Base-by-base conservation (phyloP, 2,113 vertebrate genomes). In the Protomyctophum bolini region DNA sequence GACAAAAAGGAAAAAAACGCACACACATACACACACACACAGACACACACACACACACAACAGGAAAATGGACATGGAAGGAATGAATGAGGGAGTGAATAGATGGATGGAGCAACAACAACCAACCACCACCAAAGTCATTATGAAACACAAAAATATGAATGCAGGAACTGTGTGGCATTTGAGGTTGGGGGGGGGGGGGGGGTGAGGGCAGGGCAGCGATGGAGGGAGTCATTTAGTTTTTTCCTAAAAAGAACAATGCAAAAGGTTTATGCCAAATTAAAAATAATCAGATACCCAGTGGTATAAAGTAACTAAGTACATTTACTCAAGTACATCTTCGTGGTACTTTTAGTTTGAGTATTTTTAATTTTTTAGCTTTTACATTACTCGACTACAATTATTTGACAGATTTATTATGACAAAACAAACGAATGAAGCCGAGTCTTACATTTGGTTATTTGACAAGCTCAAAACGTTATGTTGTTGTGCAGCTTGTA, bases 51-150 rank as follows among this genome's bases (percentile, higher is more conserved):
- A 48, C 28, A 62, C 29, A 45, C 12, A 49, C 71, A 85, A 86
- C 88, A 79, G 82, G 77, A 86, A 76, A 68, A 83, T 83, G 86
- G 81, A 56, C 64, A 86, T 88, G 91, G 81, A 79, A 77, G 86
- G 81, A 75, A 80, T 68, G 75, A 81, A 85, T 87, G 79, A 70
- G 80, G 78, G 78, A 77, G 68, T 78, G 77, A 67, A 85, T 47
- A 68, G 60, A 90, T 64, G 66, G 63, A 81, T 14, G 8, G 70
- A 81, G 8, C 64, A 48, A 71, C 65, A 11, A 8, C 58, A 73
- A 54, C 6, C n/a, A 14, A 48, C 46, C 9, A 56, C 45, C 33
- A 62, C 14, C 12, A 72, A 80, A 41, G 79, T 52, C 33, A 46
- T 55, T 15, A 45, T 15, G 11, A 14, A 84, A 85, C 50, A 61